Base-by-base conservation (phyloP, 2,888 invertebrate species). In the Melinaea marsaeus region DNA sequence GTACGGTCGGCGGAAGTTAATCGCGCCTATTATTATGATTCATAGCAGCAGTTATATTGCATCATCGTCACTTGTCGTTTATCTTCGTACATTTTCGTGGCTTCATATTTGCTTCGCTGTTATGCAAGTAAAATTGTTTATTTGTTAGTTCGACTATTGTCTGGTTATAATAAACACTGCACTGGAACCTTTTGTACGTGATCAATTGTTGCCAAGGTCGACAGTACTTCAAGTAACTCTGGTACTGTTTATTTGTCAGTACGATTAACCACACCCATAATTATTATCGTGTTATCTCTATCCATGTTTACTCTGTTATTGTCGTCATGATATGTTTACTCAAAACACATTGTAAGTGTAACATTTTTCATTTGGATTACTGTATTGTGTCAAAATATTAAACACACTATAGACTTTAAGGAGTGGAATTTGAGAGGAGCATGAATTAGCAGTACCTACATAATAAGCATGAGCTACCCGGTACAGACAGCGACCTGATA, bases 401-500 rank as follows among this genome's bases (percentile, higher is more conserved):
- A n/a, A 47, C 4, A 47, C n/a, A 47, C 5, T 47, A 47, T 47
- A 47, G 2, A 11, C 47, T 37, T 37, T 37, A 37, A 37, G 37
- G 37, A 2, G 7, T 37, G 37, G 55, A 51, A 58, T 58, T 60
- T 62, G 60, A 58, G 62, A 57, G 42, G 61, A 58, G 42, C 58
- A 46, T 55, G 46, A 63, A 60, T 47, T 48, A 64, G 51, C 47
- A 54, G 54, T 37, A 22, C 58, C 60, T 61, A 51, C 58, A 62
- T 61, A 51, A 61, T 60, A 63, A 61, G 47, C 57, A 34, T 58
- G 63, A 63, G 58, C 22, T 22, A 22, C 22, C 37, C 57, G 60
- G 55, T 55, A 57, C 48, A 45, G 82, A 81, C 79, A 78, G 72
- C 78, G 80, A 80, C 79, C 68, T 81, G 81, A 83, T 73, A 68